Evolutionary conservation across 2,888 invertebrate species (phyloP).

Genomic region (Drosophila mercatorum): DNA sequence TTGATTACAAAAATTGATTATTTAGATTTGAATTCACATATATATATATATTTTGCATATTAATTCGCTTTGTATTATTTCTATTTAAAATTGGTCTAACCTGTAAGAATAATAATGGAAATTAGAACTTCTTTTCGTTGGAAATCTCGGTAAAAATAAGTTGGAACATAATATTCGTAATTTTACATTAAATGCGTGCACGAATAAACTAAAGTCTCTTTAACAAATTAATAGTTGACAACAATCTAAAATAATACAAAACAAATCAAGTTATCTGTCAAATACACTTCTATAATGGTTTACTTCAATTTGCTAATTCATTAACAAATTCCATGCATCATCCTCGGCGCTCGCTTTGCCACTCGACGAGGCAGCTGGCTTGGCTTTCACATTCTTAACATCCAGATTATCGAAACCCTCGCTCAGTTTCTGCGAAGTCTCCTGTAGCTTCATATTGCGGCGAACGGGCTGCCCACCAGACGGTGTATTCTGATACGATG

Average conservation of each 20-base stretch:
- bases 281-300: constrained; percentile 30
- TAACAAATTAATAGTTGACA: constrained; percentile 43
- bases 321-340: constrained; percentile 87
- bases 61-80: constrained; percentile 61
- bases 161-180: constrained; percentile 49
- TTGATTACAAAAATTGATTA: background rate
- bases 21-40: constrained; percentile 29
- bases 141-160: constrained; percentile 39
- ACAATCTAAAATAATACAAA: constrained; percentile 53
- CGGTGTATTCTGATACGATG: constrained; percentile 80
- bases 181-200: constrained; percentile 75
- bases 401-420: constrained; percentile 83
- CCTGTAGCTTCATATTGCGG: constrained; percentile 78
- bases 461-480: constrained; percentile 59
- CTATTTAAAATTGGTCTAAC: constrained; percentile 79
- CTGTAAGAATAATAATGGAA: constrained; percentile 47
- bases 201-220: constrained; percentile 44
- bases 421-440: constrained; percentile 75
- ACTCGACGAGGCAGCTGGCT: constrained; percentile 41
- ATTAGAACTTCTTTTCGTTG: constrained; percentile 38
- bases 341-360: constrained; percentile 86
- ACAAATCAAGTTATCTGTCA: constrained; percentile 43
- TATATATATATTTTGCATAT: constrained; percentile 63
- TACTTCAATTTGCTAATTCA: constrained; percentile 84
- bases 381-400: constrained; percentile 82